Conservation (phyloP, 2,888 invertebrate species). For the Apotomis betuletana region DNA sequence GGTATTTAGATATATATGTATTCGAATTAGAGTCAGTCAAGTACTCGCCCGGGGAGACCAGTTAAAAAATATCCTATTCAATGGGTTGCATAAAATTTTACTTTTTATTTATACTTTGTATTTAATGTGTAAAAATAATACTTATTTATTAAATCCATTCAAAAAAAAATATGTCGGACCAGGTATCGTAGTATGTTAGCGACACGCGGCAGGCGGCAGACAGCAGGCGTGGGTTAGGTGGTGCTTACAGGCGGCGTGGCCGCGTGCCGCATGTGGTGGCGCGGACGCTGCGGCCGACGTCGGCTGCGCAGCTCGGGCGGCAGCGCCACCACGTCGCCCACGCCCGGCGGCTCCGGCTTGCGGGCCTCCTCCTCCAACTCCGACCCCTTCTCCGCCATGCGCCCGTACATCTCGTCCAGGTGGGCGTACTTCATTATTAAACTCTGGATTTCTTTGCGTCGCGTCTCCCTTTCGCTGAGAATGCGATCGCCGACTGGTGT, state of each 20-base stretch:
- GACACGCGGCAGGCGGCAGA: slow-evolving; percentile 62
- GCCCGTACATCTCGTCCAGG: slow-evolving; percentile 88
- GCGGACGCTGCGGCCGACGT: slow-evolving; percentile 70
- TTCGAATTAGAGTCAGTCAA: background rate
- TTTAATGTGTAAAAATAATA: background rate
- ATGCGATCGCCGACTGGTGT: slow-evolving; percentile 83
- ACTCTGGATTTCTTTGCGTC: slow-evolving; percentile 92
- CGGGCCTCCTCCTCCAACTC: slow-evolving; percentile 57
- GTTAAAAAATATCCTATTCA: too few species aligned
- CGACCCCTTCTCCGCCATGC: slow-evolving; percentile 68
- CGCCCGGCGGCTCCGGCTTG: slow-evolving; percentile 64
- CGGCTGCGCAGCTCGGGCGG: slow-evolving; percentile 77
- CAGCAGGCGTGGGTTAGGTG: slow-evolving; percentile 64
- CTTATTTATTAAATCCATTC: background rate
- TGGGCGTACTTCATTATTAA: slow-evolving; percentile 92
- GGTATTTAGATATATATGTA: background rate
- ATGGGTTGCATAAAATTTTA: too few species aligned
- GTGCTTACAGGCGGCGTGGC: slow-evolving; percentile 83
- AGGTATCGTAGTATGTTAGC: slow-evolving; percentile 71
- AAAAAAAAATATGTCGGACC: slow-evolving; percentile 71
- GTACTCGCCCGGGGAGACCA: background rate
- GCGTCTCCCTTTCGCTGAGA: slow-evolving; percentile 89
- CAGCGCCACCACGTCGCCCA: slow-evolving; percentile 73
- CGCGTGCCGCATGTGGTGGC: slow-evolving; percentile 81
- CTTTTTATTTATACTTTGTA: too few species aligned